Evolutionary conservation across 2,113 vertebrate species (phyloP).

Genomic region (Platycercus adscitus): DNA sequence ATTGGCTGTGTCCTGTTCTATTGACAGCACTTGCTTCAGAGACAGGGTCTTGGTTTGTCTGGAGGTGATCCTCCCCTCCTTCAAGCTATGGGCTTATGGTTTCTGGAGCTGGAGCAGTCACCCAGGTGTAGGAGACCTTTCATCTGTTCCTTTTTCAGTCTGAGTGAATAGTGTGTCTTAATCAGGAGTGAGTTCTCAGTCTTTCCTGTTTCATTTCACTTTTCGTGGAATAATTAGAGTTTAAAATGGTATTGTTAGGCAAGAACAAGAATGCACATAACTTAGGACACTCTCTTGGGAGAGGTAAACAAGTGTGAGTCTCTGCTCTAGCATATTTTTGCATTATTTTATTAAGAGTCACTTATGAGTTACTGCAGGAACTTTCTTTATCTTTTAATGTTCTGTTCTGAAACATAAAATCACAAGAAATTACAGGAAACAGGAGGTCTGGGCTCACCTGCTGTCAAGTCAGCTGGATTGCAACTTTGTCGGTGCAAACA

Average conservation of each 20-base stretch:
- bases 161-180: fast-evolving
- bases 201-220: background rate
- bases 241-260: background rate
- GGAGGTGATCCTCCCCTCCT: background rate
- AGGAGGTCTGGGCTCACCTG: background rate
- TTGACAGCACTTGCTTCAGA: background rate
- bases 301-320: background rate
- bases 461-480: background rate
- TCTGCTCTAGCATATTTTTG: background rate
- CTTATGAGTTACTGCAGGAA: background rate
- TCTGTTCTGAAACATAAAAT: background rate
- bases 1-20: fast-evolving
- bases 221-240: background rate
- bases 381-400: background rate
- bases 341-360: background rate
- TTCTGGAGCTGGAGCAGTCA: background rate
- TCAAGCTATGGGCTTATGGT: background rate
- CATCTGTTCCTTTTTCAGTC: background rate
- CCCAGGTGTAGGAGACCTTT: background rate
- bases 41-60: background rate
- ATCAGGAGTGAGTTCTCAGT: background rate
- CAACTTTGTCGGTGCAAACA: background rate
- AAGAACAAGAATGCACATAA: background rate
- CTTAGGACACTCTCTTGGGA: background rate
- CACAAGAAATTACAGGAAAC: background rate